Evolutionary conservation across 2,888 invertebrate species (phyloP), one percentile per base, ranked within the genome.

Genomic region (Branchipolynoe longqiensis): DNA sequence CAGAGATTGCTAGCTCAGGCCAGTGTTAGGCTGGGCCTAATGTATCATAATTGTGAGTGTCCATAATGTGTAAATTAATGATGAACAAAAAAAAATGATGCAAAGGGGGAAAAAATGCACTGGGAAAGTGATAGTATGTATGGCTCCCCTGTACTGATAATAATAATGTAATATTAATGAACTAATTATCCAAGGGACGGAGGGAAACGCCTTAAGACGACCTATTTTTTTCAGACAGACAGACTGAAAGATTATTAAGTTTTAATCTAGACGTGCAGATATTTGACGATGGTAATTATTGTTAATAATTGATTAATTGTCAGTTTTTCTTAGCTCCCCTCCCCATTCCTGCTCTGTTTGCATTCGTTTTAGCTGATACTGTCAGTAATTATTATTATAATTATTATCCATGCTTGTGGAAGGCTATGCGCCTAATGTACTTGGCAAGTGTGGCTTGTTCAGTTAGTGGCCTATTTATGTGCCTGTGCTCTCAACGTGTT

Each of bases 181-280:
- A 62, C n/a, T n/a, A n/a, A n/a, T n/a, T n/a, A n/a, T n/a, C n/a
- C n/a, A n/a, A n/a, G n/a, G 28, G 62, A 36, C 14, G 69, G 8
- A n/a, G 36, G 69, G 6, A 69, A 33, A 69, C n/a, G 69, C 69
- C 69, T 69, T 69, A 69, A 69, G 69, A 69, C 8, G n/a, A 4
- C 33, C 6, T 69, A 8, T 36, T 69, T 69, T 69, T 33, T 33
- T 38, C 64, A 8, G 38, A 69, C 36, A 33, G 22, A 69, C 12
- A 33, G 18, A 69, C 12, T 36, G 22, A 31, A 3, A n/a, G n/a
- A n/a, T n/a, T n/a, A 38, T 69, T 38, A 0, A 1, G 2, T 36
- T 22, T 28, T 14, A 38, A 33, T 1, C 4, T 33, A 14, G 33
- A 28, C 6, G 4, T 8, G 6, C 6, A 64, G 33, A 33, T 28